Evolutionary conservation across 2,888 invertebrate species (phyloP).

Genomic region (Myopa tessellatipennis): DNA sequence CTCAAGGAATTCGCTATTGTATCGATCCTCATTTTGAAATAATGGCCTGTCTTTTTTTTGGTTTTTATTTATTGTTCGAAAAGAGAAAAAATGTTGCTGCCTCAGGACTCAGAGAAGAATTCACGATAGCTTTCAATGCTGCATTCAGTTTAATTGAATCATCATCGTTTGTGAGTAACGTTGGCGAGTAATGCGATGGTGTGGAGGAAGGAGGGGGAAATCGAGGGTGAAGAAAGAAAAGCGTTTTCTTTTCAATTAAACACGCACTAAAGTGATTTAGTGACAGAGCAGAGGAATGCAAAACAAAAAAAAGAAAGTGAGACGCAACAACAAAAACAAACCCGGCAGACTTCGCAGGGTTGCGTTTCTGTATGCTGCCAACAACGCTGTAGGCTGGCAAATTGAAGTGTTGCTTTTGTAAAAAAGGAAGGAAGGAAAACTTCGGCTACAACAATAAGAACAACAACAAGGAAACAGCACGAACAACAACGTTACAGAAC

Average conservation of each 20-base stretch:
- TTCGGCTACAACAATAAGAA: no score
- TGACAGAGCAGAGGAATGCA: neutral
- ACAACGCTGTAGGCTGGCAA: conserved; percentile 9
- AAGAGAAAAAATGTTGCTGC: neutral
- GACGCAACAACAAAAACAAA: neutral
- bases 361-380: conserved; percentile 4
- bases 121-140: neutral
- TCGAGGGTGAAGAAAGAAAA: conserved; percentile 26
- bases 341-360: conserved; percentile 10
- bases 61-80: neutral
- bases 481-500: neutral
- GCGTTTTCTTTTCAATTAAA: conserved; percentile 54
- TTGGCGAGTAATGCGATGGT: neutral
- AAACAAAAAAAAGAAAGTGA: neutral
- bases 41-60: neutral
- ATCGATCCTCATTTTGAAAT: no score
- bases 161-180: neutral
- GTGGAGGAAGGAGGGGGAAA: neutral
- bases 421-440: neutral
- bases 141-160: conserved; percentile 13
- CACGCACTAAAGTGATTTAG: conserved; percentile 48
- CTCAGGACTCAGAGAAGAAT: neutral
- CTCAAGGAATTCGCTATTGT: no score
- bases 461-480: neutral
- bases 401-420: conserved; percentile 8